Base-by-base conservation (phyloP, 2,797 vertebrate species). In the Typhlichthys eigenmanni region DNA sequence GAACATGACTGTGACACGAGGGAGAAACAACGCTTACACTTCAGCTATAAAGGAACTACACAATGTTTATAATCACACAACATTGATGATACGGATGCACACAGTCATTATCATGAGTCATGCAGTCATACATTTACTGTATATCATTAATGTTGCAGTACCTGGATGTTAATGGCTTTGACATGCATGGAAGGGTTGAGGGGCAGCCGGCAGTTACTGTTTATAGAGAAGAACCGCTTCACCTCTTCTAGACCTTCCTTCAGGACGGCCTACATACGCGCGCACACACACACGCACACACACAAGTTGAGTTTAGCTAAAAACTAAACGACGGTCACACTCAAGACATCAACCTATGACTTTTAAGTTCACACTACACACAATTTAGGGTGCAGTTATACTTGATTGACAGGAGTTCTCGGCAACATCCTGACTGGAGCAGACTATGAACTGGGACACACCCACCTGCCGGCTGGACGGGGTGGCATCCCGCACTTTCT, bases 161-260 rank as follows among this genome's bases (percentile, higher is more conserved):
- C 96, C 93, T 94, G 92, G 68, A 95, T 92, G 86, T 97, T 94
- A 49, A 98, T 92, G 14, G 95, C 96, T 71, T 91, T 94, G 53
- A 96, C 95, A 14, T 95, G 89, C 76, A 97, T 88, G 14, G 95
- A 95, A 17, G 97, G 97, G 83, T 95, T 97, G 14, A 98, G 93
- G 0, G 97, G 96, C 61, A 98, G 93, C 61, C 96, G 92, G 66
- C 96, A 98, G 17, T 87, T 95, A 72, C 92, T 93, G n/a, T 93
- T 95, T 0, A 94, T 68, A 0, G 72, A 79, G 81, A 98, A 98
- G 87, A 97, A 98, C 78, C 95, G 93, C 47, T 89, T 93, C 74
- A 98, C 92, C 8, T 98, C 95, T 13, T 95, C 95, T 82, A 98
- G 88, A 13, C 94, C 93, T 0, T 92, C 91, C 0, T 92, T 93